Base-by-base conservation (phyloP, 2,797 vertebrate genomes). In the Neoniphon sammara region DNA sequence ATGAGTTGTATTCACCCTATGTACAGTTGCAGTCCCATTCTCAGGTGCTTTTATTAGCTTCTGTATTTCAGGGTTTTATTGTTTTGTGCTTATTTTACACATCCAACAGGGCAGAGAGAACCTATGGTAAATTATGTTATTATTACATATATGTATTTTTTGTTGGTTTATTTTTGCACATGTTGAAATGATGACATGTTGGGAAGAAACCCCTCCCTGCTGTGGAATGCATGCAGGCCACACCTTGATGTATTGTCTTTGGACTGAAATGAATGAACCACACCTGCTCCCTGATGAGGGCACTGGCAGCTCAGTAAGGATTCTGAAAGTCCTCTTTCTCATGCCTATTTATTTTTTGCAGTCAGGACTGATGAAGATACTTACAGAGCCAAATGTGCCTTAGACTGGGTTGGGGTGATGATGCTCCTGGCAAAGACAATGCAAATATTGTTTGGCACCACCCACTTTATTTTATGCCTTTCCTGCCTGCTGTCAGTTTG, bases 361-460 rank as follows among this genome's bases (percentile, higher is more conserved):
- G 23, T 62, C 56, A 54, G 52, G 47, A 78, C 31, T 65, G 57
- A 81, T 77, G 11, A 86, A 47, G 61, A 76, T 75, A 49, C 47
- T 39, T 47, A 47, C 47, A 6, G 42, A 52, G 23, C 10, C 17
- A 20, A 2, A 34, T 65, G 11, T 52, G 30, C 2, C 2, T 20
- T 66, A 11, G 20, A 31, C 5, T 55, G 31, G 8, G 56, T 71
- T 30, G 21, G 62, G 49, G 39, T 8, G 14, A 50, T 2, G 5
- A 18, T 36, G 9, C 21, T 61, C 61, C 20, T 49, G 1, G 75
- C 67, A 84, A 69, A 77, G 42, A 71, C 75, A 85, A 85, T 88
- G 87, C 87, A 91, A 65, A 84, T 54, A 20, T 53, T 15, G 65
- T 47, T 36, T 34, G 20, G 57, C 44, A 17, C 1, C 21, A 3